Evolutionary conservation across 2,888 invertebrate species (phyloP).

Genomic region (Notodonta ziczac): DNA sequence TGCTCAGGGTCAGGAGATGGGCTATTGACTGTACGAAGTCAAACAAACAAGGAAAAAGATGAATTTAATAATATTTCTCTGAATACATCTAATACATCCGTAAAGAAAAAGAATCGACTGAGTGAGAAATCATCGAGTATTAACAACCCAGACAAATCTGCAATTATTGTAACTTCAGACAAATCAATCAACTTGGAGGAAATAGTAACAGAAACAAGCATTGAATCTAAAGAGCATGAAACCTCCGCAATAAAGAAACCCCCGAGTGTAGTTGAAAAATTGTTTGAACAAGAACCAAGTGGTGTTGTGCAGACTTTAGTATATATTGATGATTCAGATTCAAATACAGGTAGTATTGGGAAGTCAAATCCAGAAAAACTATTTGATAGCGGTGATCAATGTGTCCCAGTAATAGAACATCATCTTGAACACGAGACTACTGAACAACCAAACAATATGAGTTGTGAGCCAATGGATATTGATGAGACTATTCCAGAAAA

Average conservation of each 20-base stretch:
- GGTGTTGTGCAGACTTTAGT: constrained; percentile 49
- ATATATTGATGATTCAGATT: constrained; percentile 67
- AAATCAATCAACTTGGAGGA: constrained; percentile 6
- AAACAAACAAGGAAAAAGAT: constrained; percentile 11
- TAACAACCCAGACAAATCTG: constrained; percentile 13
- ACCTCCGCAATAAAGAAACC: constrained; percentile 13
- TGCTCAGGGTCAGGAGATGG: constrained; percentile 31
- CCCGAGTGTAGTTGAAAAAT: constrained; percentile 37
- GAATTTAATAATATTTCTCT: constrained; percentile 12
- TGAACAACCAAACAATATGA: constrained; percentile 40
- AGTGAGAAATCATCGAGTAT: constrained; percentile 14
- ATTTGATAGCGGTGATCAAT: constrained; percentile 61
- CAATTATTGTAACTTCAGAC: constrained; percentile 11
- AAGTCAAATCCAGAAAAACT: constrained; percentile 37
- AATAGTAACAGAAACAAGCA: constrained; percentile 5
- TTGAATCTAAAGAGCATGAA: neutral
- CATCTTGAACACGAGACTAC: constrained; percentile 25
- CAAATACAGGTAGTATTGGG: constrained; percentile 46
- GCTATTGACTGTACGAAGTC: constrained; percentile 16
- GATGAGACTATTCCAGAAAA: constrained; percentile 72
- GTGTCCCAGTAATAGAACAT: constrained; percentile 65
- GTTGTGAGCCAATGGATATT: constrained; percentile 77
- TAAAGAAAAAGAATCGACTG: constrained; percentile 29
- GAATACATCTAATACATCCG: constrained; percentile 20
- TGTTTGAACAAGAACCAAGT: constrained; percentile 54